Evolutionary conservation across 2,113 vertebrate genomes (phyloP).

Genomic region (Corythornis vintsioides): DNA sequence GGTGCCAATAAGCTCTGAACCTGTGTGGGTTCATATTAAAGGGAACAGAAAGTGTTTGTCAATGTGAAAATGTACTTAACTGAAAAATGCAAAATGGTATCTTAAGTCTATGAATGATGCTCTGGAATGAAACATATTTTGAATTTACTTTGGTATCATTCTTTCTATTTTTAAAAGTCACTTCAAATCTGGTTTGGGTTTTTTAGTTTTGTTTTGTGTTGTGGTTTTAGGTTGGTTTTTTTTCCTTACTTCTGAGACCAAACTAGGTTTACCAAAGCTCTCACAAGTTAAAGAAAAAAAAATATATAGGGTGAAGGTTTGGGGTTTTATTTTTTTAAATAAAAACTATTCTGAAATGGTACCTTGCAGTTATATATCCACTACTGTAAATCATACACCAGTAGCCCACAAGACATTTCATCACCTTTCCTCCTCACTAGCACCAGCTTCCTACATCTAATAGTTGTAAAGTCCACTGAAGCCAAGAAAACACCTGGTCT

Average conservation of each 20-base stretch:
- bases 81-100: neutral
- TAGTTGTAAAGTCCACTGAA: neutral
- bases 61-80: neutral
- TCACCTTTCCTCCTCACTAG: neutral
- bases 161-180: neutral
- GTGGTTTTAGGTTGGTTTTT: neutral
- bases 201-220: neutral
- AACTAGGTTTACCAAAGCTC: neutral
- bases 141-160: neutral
- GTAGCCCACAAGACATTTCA: neutral
- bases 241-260: neutral
- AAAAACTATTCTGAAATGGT: neutral
- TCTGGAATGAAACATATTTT: neutral
- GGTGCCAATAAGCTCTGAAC: neutral
- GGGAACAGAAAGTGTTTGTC: neutral
- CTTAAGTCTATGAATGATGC: neutral
- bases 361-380: neutral
- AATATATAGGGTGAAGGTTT: neutral
- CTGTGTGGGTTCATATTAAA: neutral
- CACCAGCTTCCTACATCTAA: neutral
- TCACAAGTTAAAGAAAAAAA: neutral
- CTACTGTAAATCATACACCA: neutral
- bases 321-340: neutral
- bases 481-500: neutral
- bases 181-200: neutral